A percentile compares a stretch with the other conserved stretches of the same genome.
These are phyloP conservation scores for Plotosus lineatus DNA, from an alignment of 2,113 vertebrate genomes.

Conservation along the genomic window DNA sequence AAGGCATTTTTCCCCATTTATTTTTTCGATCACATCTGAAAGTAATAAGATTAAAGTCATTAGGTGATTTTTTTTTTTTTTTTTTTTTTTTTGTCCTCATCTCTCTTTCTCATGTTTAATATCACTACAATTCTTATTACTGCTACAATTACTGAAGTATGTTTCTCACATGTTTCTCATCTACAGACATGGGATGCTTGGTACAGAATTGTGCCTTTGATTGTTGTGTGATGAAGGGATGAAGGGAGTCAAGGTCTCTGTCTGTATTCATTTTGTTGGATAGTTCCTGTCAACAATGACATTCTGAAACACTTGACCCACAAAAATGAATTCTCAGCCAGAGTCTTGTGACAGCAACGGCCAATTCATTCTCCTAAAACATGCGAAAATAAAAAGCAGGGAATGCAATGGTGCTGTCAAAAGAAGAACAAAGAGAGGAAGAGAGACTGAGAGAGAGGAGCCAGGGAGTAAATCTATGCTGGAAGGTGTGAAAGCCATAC, in stretches of 20 bases:
- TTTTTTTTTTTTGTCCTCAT: not conserved
- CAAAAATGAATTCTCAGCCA: constrained; percentile 62
- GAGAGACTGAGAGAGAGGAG: constrained; percentile 30
- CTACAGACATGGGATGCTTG: constrained; percentile 27
- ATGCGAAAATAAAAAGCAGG: constrained; percentile 70
- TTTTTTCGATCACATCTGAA: not conserved
- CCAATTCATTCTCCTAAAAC: constrained; percentile 73
- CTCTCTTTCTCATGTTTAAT: not conserved
- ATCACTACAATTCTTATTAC: not conserved
- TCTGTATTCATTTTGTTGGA: constrained; percentile 72
- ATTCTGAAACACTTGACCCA: constrained; percentile 62
- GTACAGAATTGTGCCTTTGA: constrained; percentile 59
- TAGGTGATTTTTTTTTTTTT: not conserved
- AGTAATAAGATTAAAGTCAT: not conserved
- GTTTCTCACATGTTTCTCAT: constrained; percentile 20
- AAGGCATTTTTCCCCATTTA: constrained; percentile 1
- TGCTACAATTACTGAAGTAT: not conserved
- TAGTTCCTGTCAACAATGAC: constrained; percentile 67
- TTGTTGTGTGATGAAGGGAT: constrained; percentile 63
- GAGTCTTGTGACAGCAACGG: constrained; percentile 55
- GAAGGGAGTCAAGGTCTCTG: constrained; percentile 61
- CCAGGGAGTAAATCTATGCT: constrained; percentile 63
- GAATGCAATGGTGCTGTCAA: constrained; percentile 71
- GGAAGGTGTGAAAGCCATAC: constrained; percentile 71
- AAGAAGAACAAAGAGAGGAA: constrained; percentile 42